Base-by-base conservation (phyloP, 2,888 invertebrate species). In the Sycophila texana region DNA sequence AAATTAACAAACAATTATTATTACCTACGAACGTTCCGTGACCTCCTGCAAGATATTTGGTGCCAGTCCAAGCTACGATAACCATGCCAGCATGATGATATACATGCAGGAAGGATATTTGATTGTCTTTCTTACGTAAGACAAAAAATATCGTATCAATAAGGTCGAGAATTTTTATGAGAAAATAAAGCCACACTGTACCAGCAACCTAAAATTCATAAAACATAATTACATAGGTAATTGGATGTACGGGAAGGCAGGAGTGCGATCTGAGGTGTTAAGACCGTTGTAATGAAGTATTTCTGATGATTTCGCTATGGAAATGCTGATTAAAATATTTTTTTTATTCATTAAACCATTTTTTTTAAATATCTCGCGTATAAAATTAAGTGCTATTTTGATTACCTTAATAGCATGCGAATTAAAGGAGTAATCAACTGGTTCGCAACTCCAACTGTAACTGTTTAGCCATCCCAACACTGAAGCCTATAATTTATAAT, bases 51-150 rank as follows among this genome's bases (percentile, higher is more conserved):
- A 92, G 84, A 84, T 93, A 95, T 90, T 94, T 95, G 1, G 90
- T 87, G 2, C 91, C 93, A 18, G 90, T 88, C 94, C 95, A 96
- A 77, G 92, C 91, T 0, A 94, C 92, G 5, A 94, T 55, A 0
- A 95, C 93, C 96, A 97, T 97, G 0, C 95, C 95, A 0, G 94
- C 92, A 88, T 97, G 97, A 89, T 97, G 97, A 87, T 97, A 97
- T 5, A 97, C 94, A 87, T 97, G 97, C 47, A 97, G 92, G 86
- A 97, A 96, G 2, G 95, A 93, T 18, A 97, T 92, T 91, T 97
- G 97, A 79, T 93, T 94, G 83, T 94, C 92, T 87, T 96, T 96
- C 90, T 97, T 97, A 75, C 96, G 92, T 83, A 97, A 90, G n/a
- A 96, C 93, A 89, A 97, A 97, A 91, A 97, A 97, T 81, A 96